Percentiles rank a stretch among this genome's conserved stretches.
Conservation (phyloP, 1,140 invertebrate species). For the Lycorma delicatula region DNA sequence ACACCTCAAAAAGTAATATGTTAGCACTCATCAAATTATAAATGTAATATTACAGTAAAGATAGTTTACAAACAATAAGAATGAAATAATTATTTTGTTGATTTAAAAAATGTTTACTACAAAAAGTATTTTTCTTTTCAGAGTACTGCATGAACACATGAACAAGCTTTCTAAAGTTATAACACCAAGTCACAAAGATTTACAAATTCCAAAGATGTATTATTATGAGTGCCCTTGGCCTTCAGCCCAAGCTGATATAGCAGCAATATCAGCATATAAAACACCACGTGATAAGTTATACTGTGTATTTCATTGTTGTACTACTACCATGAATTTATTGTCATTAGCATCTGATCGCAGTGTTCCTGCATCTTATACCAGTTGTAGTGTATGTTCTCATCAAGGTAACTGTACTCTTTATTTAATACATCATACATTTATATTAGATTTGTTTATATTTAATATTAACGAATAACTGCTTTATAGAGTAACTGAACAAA, state of each 20-base stretch:
- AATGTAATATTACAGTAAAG: too few species aligned
- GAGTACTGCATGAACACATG: conserved; percentile 81
- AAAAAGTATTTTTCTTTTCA: conserved; percentile 36
- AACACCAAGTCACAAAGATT: conserved; percentile 73
- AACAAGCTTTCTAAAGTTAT: conserved; percentile 69
- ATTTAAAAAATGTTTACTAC: background rate
- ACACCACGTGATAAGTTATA: conserved; percentile 91
- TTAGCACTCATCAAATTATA: too few species aligned
- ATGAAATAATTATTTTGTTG: too few species aligned
- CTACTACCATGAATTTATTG: conserved; percentile 88
- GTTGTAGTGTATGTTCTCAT: conserved; percentile 95
- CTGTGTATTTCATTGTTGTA: conserved; percentile 77
- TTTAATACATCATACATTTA: too few species aligned
- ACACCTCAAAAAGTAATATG: too few species aligned
- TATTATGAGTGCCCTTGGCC: conserved; percentile 92
- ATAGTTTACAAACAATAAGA: too few species aligned
- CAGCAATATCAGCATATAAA: conserved; percentile 86
- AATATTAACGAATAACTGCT: too few species aligned
- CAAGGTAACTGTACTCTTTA: conserved; percentile 63
- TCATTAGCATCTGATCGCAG: conserved; percentile 68
- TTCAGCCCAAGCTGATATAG: conserved; percentile 90
- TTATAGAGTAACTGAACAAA: too few species aligned
- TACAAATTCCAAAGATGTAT: conserved; percentile 71
- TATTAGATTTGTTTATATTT: too few species aligned
- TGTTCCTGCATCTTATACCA: conserved; percentile 86